Evolutionary conservation across 2,797 vertebrate genomes (phyloP).

Genomic region (Coendou prehensilis): DNA sequence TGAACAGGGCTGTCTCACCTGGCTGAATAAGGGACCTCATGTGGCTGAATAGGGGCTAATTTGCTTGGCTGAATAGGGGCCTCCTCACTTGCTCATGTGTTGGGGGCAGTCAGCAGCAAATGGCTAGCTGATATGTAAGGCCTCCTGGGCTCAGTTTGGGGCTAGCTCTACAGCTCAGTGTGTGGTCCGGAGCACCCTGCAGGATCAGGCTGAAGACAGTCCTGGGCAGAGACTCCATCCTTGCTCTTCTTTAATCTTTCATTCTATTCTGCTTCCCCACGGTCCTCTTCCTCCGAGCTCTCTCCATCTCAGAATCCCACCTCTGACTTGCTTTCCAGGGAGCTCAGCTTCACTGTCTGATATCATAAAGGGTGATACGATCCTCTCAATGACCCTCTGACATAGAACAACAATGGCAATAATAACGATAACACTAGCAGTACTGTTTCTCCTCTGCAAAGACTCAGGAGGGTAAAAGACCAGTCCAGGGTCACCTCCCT

Average conservation of each 20-base stretch:
- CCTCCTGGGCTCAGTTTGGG: background rate
- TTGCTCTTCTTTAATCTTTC: background rate
- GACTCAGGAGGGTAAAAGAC: background rate
- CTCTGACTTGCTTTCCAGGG: background rate
- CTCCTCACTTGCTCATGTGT: background rate
- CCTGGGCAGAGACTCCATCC: background rate
- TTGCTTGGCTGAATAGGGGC: background rate
- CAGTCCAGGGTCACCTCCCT: background rate
- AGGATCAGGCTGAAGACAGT: background rate
- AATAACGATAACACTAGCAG: background rate
- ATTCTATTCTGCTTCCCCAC: rapidly evolving
- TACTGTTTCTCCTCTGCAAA: background rate
- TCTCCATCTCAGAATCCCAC: background rate
- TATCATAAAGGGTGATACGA: background rate
- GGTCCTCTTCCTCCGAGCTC: background rate
- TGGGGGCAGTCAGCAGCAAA: background rate
- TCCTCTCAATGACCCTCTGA: background rate
- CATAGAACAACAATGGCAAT: too few species aligned
- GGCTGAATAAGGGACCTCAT: background rate
- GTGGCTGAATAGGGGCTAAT: background rate
- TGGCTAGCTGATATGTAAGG: background rate
- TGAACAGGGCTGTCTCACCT: background rate
- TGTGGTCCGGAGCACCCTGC: too few species aligned
- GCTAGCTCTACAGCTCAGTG: rapidly evolving
- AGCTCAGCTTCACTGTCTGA: background rate